Evolutionary conservation across 2,888 invertebrate genomes (phyloP).

Genomic region (Nebria brevicollis): DNA sequence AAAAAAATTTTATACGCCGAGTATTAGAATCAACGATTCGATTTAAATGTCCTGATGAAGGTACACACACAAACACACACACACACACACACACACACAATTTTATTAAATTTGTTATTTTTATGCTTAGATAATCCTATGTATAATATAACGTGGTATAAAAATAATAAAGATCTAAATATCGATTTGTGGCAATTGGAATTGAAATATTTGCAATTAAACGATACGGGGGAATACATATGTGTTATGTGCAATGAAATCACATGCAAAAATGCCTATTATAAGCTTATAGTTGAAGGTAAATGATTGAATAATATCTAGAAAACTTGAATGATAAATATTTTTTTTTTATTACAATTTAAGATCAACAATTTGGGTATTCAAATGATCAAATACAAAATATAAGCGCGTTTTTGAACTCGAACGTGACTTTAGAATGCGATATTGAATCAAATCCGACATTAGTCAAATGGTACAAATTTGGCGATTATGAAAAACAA

Average conservation of each 20-base stretch:
- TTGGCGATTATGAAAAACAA: not conserved
- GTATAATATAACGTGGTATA: constrained; percentile 6
- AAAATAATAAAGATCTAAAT: constrained; percentile 5
- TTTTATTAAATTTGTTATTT: not conserved
- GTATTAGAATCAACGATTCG: not conserved
- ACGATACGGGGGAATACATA: constrained; percentile 7
- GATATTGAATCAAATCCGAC: not conserved
- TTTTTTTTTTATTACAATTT: not conserved
- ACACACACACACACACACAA: not conserved
- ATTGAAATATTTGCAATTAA: not conserved
- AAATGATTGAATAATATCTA: not conserved
- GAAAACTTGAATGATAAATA: no score
- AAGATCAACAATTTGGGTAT: constrained; percentile 11
- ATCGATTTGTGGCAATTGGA: not conserved
- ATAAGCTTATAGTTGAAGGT: constrained; percentile 8
- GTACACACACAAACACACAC: not conserved
- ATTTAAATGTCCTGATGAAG: constrained; percentile 4
- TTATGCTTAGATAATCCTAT: not conserved
- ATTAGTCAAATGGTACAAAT: constrained; percentile 3
- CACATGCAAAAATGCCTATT: not conserved
- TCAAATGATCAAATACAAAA: not conserved
- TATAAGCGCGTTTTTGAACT: constrained; percentile 3
- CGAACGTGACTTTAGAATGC: constrained; percentile 7
- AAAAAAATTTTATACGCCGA: not conserved
- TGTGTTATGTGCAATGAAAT: not conserved